These are phyloP conservation scores for Scolanthus callimorphus DNA, from an alignment of 92 coral and sea anemone species.

Conservation along the genomic window DNA sequence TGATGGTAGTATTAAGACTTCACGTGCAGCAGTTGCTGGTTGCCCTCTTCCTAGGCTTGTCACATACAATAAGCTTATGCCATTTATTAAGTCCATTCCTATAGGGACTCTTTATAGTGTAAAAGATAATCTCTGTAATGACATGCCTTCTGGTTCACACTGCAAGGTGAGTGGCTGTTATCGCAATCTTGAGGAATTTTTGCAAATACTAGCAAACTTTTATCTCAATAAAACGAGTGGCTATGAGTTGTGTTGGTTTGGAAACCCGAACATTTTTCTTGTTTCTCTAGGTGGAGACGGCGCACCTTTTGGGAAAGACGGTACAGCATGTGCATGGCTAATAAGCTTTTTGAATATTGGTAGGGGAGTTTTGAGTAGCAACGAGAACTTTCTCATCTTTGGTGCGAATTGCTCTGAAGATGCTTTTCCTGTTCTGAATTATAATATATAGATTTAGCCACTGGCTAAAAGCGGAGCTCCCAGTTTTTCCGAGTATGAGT, in stretches of 20 bases:
- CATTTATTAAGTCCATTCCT: slow-evolving; percentile 35
- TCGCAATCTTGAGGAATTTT: slow-evolving; percentile 20
- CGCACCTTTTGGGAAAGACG: slow-evolving; percentile 66
- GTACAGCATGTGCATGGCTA: slow-evolving; percentile 55
- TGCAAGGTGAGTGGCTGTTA: slow-evolving; percentile 42
- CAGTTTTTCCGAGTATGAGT: no score
- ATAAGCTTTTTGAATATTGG: no score
- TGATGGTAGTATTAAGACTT: slow-evolving; percentile 14
- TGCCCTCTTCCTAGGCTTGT: slow-evolving; percentile 36
- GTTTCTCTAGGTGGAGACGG: no score
- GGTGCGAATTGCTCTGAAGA: slow-evolving; percentile 58
- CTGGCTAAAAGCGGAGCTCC: no score
- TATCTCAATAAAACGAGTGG: slow-evolving; percentile 26
- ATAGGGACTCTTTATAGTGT: slow-evolving; percentile 41
- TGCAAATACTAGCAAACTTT: slow-evolving; percentile 35
- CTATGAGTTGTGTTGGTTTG: slow-evolving; percentile 34
- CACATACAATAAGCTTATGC: slow-evolving; percentile 36
- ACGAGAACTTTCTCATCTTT: no score
- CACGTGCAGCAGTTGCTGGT: slow-evolving; percentile 27
- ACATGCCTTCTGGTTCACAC: slow-evolving; percentile 14
- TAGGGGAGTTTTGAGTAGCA: no score
- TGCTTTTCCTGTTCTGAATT: slow-evolving; percentile 37
- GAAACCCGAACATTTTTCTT: slow-evolving; percentile 24
- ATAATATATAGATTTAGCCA: no score
- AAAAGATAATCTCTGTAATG: slow-evolving; percentile 20